These are phyloP conservation scores for Myiagra hebetior DNA, from an alignment of 2,113 vertebrate genomes.

Conservation along the genomic window DNA sequence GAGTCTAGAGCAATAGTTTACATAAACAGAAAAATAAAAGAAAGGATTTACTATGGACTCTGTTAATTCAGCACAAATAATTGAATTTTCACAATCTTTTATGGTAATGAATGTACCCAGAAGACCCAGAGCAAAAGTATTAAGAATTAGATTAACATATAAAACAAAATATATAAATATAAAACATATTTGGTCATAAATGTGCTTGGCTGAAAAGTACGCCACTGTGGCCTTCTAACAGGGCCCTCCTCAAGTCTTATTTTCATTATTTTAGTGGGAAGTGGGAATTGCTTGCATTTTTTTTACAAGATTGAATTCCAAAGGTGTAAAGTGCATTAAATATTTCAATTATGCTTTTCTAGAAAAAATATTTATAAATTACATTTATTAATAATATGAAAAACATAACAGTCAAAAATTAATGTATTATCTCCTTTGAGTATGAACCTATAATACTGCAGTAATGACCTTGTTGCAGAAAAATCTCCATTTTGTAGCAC, in stretches of 20 bases:
- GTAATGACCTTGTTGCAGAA: background rate
- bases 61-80: background rate
- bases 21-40: background rate
- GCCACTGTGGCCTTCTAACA: background rate
- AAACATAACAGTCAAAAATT: background rate
- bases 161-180: background rate
- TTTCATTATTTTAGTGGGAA: background rate
- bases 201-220: background rate
- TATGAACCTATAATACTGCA: background rate
- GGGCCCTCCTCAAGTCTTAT: background rate
- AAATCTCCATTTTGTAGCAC: background rate
- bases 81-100: background rate
- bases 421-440: background rate
- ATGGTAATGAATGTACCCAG: background rate
- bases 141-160: background rate
- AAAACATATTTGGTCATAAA: background rate
- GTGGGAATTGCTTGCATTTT: background rate
- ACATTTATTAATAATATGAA: background rate
- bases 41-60: background rate
- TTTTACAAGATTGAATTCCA: background rate
- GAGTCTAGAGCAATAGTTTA: background rate
- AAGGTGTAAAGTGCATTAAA: background rate
- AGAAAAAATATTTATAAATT: background rate
- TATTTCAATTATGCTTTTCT: background rate
- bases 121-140: background rate